phyloP scores from a whole-genome alignment of 2,888 invertebrate genomes.

The Aleiodes alternator region DNA sequence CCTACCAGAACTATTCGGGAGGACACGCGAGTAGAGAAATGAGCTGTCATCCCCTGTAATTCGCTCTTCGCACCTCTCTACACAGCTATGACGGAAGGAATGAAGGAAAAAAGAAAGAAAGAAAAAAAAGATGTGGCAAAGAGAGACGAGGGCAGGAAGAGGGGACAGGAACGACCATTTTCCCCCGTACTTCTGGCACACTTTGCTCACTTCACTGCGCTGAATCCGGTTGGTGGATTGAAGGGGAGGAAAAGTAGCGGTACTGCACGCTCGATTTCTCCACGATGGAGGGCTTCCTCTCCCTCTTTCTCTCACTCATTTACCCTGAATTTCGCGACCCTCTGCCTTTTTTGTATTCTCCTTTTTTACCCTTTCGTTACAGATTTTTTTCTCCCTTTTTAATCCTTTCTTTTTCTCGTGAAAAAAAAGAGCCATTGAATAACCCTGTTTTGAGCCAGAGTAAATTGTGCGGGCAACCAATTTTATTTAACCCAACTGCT shows the following conservation, averaged over 20 bases:
- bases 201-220: constrained; percentile 32
- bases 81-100: not conserved
- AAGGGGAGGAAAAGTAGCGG: not conserved
- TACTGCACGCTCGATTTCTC: constrained; percentile 25
- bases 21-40: constrained; percentile 50
- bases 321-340: not conserved
- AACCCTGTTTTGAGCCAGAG: constrained; percentile 1
- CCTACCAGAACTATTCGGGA: constrained; percentile 30
- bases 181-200: constrained; percentile 21
- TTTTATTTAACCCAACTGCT: no score
- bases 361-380: not conserved
- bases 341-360: not conserved
- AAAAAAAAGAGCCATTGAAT: not conserved
- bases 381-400: not conserved
- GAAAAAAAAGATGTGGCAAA: not conserved
- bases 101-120: not conserved
- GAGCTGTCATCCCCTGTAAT: constrained; percentile 55
- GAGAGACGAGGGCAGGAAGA: not conserved
- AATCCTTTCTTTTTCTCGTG: not conserved
- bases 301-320: not conserved
- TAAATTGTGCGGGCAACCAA: not conserved
- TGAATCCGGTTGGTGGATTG: not conserved
- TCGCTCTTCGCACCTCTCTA: constrained; percentile 47
- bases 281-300: constrained; percentile 18
- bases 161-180: not conserved